Base-by-base conservation (phyloP, 1,140 invertebrate species). In the Lucilia sericata region DNA sequence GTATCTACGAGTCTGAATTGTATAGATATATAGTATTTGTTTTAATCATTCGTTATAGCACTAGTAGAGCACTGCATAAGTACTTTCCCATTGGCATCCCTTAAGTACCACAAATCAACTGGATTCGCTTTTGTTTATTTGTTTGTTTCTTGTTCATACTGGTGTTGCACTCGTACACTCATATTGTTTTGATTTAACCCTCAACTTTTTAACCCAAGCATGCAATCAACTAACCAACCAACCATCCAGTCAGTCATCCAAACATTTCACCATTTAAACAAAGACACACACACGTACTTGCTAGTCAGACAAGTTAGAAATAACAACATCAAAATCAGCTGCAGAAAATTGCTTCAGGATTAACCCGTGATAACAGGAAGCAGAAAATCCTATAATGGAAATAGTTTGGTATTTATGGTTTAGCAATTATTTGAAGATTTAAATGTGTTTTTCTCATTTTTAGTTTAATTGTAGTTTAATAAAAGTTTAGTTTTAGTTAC, bases 291-390 rank as follows among this genome's bases (percentile, higher is more conserved):
- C 42, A 42, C 42, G 5, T 3, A 30, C 25, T 1, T 30, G 25
- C 42, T 78, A 78, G 17, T n/a, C 76, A 49, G 42, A 17, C 76
- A 80, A 80, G 76, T 80, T 17, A 80, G 42, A 8, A 80, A 80
- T 80, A 80, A 80, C n/a, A 80, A 21, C 47, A 80, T 80, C 42
- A 80, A 25, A 47, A 80, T 80, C 76, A 80, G 42, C 42, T 80
- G 76, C 76, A 80, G n/a, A 49, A 80, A 80, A 80, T 51, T 80
- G 76, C 21, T 80, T 25, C 17, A 55, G 51, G 13, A 55, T 55
- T 55, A 55, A 55, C 51, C 51, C 51, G 17, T 55, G 12, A 14
- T 55, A 55, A 12, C 51, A 55, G 51, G 13, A 55, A n/a, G 12
- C 51, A 8, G 4, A 55, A 55, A 17, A 42, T 10, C 42, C 42